Evolutionary conservation across 1,140 invertebrate species (phyloP), one percentile per base, ranked within the genome.

Genomic region (Macrobrachium rosenbergii): DNA sequence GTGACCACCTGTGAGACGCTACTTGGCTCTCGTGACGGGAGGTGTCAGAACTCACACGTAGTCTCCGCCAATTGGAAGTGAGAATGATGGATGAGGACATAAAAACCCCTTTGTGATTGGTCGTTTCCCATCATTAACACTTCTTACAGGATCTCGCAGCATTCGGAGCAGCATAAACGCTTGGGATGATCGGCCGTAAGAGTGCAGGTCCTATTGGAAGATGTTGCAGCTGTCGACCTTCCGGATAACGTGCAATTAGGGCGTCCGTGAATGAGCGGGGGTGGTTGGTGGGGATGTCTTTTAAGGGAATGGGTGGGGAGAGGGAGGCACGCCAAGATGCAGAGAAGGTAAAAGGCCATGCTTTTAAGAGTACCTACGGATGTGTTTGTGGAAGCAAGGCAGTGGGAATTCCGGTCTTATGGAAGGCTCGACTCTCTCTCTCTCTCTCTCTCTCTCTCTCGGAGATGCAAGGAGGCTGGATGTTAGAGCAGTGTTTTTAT

Each of bases 31-130:
- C 82, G 82, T 83, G 84, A 87, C n/a, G 62, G 77, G 67, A 81
- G 52, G 84, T 81, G 84, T 87, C 64, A 80, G 77, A 58, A 79
- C 84, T 76, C 85, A 82, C 85, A 87, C 78, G 78, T 62, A 76
- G 78, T 87, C 78, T 87, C 85, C 78, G 62, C 85, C 85, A 87
- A 87, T 80, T 87, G 79, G 78, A 77, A 82, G 77, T 81, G 77
- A 81, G 85, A 73, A 63, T 87, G 85, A 87, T 82, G 85, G 85
- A 87, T 87, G 79, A 79, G 45, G 37, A 58, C 69, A 64, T 87
- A 87, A 87, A 87, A 76, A 58, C 64, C 69, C 60, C 60, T 79
- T 87, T 87, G 81, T 75, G 85, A 87, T 87, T 87, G 85, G 85
- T 58, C 76, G 67, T 80, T 87, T 82, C 85, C 85, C 79, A 82